Base-by-base conservation (phyloP, 2,113 vertebrate genomes). In the Leucopsar rothschildi region DNA sequence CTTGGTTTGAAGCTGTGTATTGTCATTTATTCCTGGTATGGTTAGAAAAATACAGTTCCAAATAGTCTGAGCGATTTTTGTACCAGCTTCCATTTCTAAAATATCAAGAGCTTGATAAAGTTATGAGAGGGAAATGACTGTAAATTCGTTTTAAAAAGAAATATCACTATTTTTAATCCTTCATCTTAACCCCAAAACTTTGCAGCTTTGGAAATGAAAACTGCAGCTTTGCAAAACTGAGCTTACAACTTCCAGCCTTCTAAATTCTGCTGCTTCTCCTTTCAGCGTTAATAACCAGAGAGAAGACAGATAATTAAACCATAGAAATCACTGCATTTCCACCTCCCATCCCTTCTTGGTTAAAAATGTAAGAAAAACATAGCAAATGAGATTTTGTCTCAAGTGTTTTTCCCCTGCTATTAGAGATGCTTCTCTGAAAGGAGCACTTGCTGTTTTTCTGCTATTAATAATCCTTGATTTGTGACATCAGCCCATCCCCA, bases 391-490 rank as follows among this genome's bases (percentile, higher is more conserved):
- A 84, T 85, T 82, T 88, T 93, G 86, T 70, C 90, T 69, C 86
- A 87, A 93, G 86, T 90, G 35, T 77, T 76, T 94, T 78, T 7
- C 55, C 88, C 87, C 92, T 93, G 79, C 86, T 95, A 96, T 96
- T 96, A 96, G 94, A 94, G 92, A 95, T 77, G 85, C 57, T 64
- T 68, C 50, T 68, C 59, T 64, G 82, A 82, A 90, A 96, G 96
- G 57, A 91, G 86, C 92, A 82, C 92, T 97, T 87, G 88, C 82
- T 95, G 82, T 1, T 91, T 96, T 88, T 61, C 55, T 60, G 47
- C 97, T 98, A 94, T 97, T 97, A 97, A 96, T 96, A 97, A 96
- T 88, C 88, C 90, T 86, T n/a, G 33, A 23, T 84, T 93, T 76
- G 90, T 95, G 94, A 92, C 81, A 92, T 95, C 96, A 89, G 69